Evolutionary conservation across 2,113 vertebrate genomes (phyloP), one percentile per base, ranked within the genome.

Genomic region (Bubo scandiacus): DNA sequence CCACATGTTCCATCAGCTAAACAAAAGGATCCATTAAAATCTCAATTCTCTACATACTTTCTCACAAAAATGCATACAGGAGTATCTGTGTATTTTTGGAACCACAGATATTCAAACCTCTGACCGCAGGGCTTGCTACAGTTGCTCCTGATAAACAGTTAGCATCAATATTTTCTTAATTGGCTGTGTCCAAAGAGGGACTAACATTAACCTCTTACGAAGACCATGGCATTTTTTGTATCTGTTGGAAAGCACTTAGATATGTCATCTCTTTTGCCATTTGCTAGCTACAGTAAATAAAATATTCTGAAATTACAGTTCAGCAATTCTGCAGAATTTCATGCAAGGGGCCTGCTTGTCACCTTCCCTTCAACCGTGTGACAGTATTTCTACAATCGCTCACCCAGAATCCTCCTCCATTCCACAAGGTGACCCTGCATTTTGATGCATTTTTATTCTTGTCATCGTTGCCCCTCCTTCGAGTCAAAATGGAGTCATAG

Each of bases 61-160:
- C 66, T 61, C 30, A 61, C 8, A 77, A 61, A 81, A 87, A 74
- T 5, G 8, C 20, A 30, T 7, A 15, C 9, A 65, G 36, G 34
- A 66, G 0, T 15, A 66, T 51, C 18, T 38, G 70, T 0, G 0
- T 26, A 12, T 6, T 58, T 88, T 47, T 82, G 32, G 54, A 92
- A 47, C 10, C 23, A 54, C 22, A 1, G 3, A 45, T n/a, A 54
- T 5, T 73, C 38, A 62, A 61, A 68, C 17, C 58, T 32, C 3
- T 23, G 62, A 57, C 15, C 43, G 58, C 51, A 70, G n/a, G 27
- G n/a, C 42, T 70, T n/a, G 14, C 43, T 62, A 20, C 21, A 10
- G 13, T 36, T 63, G 13, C 52, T 77, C 23, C 67, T 70, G 54
- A 22, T 77, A 27, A 66, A 30, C 12, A 26, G 5, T 43, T 12